Percentiles rank a stretch among this genome's conserved stretches.
phyloP scores from a whole-genome alignment of 2,113 vertebrate species.

The Campylomormyrus numenius region DNA sequence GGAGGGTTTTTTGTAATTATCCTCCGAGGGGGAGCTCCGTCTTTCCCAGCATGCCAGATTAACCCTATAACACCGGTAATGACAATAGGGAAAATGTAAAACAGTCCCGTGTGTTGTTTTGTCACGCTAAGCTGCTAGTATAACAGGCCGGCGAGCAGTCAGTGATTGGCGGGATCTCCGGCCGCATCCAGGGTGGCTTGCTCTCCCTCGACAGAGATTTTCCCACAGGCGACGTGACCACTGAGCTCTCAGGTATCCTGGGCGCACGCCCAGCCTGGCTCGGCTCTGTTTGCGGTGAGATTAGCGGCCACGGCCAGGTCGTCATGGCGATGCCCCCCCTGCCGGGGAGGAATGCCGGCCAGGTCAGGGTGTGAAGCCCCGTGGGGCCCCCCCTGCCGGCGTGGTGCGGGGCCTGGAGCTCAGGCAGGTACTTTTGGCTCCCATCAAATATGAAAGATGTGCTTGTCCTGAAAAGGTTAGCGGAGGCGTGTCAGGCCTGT shows the following conservation, averaged over 20 bases:
- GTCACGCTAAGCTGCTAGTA: neutral
- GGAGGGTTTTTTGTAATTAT: neutral
- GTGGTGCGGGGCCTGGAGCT: slow-evolving; percentile 29
- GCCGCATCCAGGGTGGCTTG: neutral
- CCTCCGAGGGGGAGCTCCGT: neutral
- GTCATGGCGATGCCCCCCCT: slow-evolving; percentile 64
- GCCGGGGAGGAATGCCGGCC: slow-evolving; percentile 56
- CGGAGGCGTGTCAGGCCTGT: slow-evolving; percentile 48
- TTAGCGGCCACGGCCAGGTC: slow-evolving; percentile 76
- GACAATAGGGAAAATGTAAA: neutral
- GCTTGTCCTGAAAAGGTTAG: slow-evolving; percentile 54
- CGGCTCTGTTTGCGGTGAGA: slow-evolving; percentile 79
- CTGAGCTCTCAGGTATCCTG: neutral
- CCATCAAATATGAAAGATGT: slow-evolving; percentile 51
- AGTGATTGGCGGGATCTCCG: neutral
- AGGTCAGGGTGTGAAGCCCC: slow-evolving; percentile 54
- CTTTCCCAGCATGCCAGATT: neutral
- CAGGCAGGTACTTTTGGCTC: slow-evolving; percentile 59
- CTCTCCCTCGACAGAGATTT: neutral
- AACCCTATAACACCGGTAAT: neutral
- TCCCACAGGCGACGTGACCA: neutral
- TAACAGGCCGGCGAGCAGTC: no score
- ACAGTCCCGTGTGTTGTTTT: neutral
- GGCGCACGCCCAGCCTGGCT: slow-evolving; percentile 69
- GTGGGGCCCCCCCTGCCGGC: slow-evolving; percentile 37